Conservation (phyloP, 92 coral and sea anemone species). For the Umimayanthus chanpuru region DNA sequence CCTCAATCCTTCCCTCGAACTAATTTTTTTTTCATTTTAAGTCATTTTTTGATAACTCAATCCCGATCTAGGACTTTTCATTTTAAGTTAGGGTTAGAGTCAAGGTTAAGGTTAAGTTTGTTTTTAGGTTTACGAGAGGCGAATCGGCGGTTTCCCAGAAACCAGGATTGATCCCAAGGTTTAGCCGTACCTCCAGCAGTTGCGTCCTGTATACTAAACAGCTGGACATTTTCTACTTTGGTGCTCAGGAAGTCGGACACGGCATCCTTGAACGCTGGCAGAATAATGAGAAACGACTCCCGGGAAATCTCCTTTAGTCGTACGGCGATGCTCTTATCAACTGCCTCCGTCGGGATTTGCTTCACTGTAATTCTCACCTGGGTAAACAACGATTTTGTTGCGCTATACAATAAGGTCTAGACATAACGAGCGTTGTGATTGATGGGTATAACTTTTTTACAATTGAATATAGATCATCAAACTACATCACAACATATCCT, state of each 20-base stretch:
- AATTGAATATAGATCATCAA: too few relatives aligned
- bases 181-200: conserved; percentile 33
- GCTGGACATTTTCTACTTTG: conserved; percentile 69
- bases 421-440: too few relatives aligned
- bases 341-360: conserved; percentile 74
- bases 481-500: too few relatives aligned
- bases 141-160: not conserved
- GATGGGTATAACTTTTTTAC: too few relatives aligned
- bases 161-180: not conserved
- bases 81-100: too few relatives aligned
- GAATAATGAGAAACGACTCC: conserved; percentile 56
- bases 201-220: conserved; percentile 85
- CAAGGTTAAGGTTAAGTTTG: too few relatives aligned
- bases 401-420: too few relatives aligned
- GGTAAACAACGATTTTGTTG: not conserved
- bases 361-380: conserved; percentile 64
- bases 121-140: too few relatives aligned
- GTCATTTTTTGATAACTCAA: too few relatives aligned
- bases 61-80: too few relatives aligned
- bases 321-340: conserved; percentile 81
- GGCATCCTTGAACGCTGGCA: conserved; percentile 67
- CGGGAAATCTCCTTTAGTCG: conserved; percentile 61
- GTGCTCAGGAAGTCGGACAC: conserved; percentile 73
- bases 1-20: not conserved
- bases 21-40: too few relatives aligned